Base-by-base conservation (phyloP, 2,888 invertebrate genomes). In the Apoda limacodes region DNA sequence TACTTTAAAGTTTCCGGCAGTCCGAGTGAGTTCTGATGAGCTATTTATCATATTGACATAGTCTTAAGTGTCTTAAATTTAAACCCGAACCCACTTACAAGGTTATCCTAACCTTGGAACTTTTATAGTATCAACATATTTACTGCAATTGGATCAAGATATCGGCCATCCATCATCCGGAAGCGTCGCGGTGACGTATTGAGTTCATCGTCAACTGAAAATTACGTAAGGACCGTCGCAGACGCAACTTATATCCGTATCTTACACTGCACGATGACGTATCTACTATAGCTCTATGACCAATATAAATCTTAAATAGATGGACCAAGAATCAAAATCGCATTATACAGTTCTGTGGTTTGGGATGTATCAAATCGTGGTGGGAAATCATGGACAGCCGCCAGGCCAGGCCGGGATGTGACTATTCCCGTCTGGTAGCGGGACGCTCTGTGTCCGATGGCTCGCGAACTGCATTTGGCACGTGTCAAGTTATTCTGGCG, bases 381-480 rank as follows among this genome's bases (percentile, higher is more conserved):
- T n/a, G 48, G 42, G 43, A 42, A 46, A 40, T 39, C 40, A 74
- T 80, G 78, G 78, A 72, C 70, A 62, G 49, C 52, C 55, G 78
- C 78, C 78, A 78, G 72, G 78, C 76, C 78, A 69, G 78, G 76
- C 50, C 56, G 57, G 55, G 67, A 62, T 65, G 71, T 53, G 75
- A 74, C 78, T 80, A 80, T 80, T 80, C 78, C 78, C 76, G 78
- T 75, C 78, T 72, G 61, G 63, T 64, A 55, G 53, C 65, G 60
- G 62, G 59, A 65, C 63, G 59, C 57, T n/a, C n/a, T 56, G 59
- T 62, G 61, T 62, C 65, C 60, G 57, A 65, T 63, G 56, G 60
- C 55, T 58, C 50, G 54, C 59, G 48, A 58, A 59, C 56, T 55
- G 60, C 55, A 57, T 59, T 61, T 60, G 58, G 60, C 69, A 57